These are phyloP conservation scores for Paratilapia polleni DNA, from an alignment of 2,113 vertebrate species.

Conservation along the genomic window DNA sequence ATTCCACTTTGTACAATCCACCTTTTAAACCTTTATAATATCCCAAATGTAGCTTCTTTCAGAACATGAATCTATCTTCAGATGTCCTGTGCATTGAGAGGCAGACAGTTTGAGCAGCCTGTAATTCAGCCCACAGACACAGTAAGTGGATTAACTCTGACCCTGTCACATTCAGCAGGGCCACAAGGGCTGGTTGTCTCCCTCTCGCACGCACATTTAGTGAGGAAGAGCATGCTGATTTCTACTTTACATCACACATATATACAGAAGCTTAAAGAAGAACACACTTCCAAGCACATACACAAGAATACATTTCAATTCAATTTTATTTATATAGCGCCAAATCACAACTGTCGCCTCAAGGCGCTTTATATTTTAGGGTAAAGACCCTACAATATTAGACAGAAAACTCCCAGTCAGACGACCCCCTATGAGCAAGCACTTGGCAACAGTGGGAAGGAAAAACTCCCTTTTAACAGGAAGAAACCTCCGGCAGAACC, in stretches of 20 bases:
- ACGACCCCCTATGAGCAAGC: no score
- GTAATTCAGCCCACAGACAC: conserved; percentile 28
- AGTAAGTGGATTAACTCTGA: conserved; percentile 58
- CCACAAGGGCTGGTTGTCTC: neutral
- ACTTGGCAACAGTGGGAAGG: no score
- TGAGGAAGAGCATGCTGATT: neutral
- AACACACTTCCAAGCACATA: neutral
- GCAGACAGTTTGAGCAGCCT: neutral
- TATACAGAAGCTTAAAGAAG: neutral
- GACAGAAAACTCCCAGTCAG: no score
- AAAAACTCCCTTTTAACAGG: no score
- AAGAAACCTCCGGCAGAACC: no score
- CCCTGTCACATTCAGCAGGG: neutral
- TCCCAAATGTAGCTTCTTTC: neutral
- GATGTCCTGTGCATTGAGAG: neutral
- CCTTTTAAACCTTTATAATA: neutral
- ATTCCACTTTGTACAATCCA: neutral
- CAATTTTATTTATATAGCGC: no score
- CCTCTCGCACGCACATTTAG: neutral
- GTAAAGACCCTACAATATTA: no score
- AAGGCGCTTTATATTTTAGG: no score
- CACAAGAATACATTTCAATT: no score
- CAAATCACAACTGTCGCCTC: no score
- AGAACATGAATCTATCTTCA: no score
- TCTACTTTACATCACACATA: neutral